phyloP scores from a whole-genome alignment of 2,888 invertebrate genomes.

The Colletes collaris region DNA sequence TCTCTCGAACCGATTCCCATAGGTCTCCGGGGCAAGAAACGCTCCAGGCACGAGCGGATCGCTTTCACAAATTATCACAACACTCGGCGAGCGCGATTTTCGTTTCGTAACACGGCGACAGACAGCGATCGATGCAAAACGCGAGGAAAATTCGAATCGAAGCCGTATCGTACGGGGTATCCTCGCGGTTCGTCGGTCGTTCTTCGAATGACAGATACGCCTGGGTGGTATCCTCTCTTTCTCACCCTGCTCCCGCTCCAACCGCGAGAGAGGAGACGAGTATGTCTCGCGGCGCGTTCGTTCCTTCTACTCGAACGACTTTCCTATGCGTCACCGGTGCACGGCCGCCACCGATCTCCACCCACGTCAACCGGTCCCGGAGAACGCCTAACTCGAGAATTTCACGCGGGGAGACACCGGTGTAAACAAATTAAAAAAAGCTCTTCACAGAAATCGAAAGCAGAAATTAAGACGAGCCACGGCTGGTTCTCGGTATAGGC shows the following conservation, averaged over 20 bases:
- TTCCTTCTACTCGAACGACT: slow-evolving; percentile 53
- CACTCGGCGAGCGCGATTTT: slow-evolving; percentile 9
- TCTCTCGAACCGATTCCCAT: not conserved
- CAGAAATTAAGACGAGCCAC: too few relatives aligned
- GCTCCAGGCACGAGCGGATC: slow-evolving; percentile 2
- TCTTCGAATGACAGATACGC: slow-evolving; percentile 73
- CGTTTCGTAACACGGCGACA: slow-evolving; percentile 6
- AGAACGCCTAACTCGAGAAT: slow-evolving; percentile 43
- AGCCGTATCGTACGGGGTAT: slow-evolving; percentile 49
- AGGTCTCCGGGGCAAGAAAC: slow-evolving; percentile 14
- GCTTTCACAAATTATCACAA: slow-evolving; percentile 45
- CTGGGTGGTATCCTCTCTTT: slow-evolving; percentile 52
- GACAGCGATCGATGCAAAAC: not conserved
- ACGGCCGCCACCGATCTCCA: slow-evolving; percentile 62
- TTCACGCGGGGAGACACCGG: not conserved
- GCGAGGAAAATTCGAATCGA: not conserved
- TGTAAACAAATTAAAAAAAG: too few relatives aligned
- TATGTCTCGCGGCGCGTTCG: slow-evolving; percentile 14
- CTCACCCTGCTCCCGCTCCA: slow-evolving; percentile 41
- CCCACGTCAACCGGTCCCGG: slow-evolving; percentile 64
- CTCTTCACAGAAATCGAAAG: too few relatives aligned
- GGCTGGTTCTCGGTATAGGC: too few relatives aligned
- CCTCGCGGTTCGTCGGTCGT: slow-evolving; percentile 67
- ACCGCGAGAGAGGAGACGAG: slow-evolving; percentile 46
- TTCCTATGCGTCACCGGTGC: slow-evolving; percentile 68